phyloP scores from a whole-genome alignment of 2,888 invertebrate species.

The Mesochorus sp. region DNA sequence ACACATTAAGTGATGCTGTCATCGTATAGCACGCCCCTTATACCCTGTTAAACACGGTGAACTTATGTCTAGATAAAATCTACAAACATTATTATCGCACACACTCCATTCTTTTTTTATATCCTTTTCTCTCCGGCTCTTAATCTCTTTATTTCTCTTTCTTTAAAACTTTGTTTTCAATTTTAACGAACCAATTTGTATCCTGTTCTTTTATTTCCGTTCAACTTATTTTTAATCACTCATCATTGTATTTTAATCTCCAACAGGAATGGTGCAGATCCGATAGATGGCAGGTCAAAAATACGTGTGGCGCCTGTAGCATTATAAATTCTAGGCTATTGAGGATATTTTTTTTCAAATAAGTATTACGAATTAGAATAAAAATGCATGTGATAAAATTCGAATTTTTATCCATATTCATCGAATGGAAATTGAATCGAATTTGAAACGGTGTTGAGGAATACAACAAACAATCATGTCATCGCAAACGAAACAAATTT shows the following conservation, averaged over 20 bases:
- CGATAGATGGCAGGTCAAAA: too few species aligned
- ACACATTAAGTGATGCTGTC: slow-evolving; percentile 55
- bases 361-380: too few species aligned
- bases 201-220: background rate
- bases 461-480: too few species aligned
- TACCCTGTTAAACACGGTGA: slow-evolving; percentile 72
- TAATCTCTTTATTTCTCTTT: background rate
- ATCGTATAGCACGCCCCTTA: slow-evolving; percentile 58
- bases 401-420: too few species aligned
- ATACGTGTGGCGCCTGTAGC: too few species aligned
- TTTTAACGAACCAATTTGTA: slow-evolving; percentile 35
- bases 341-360: too few species aligned
- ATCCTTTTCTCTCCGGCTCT: slow-evolving; percentile 20
- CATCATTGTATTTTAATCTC: slow-evolving; percentile 15
- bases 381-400: too few species aligned
- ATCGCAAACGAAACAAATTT: too few species aligned
- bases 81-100: slow-evolving; percentile 63
- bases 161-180: slow-evolving; percentile 4
- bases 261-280: too few species aligned
- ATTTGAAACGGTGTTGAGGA: too few species aligned
- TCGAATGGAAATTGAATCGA: too few species aligned
- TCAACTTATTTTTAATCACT: slow-evolving; percentile 11
- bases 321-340: too few species aligned
- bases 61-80: slow-evolving; percentile 66
- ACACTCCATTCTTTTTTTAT: slow-evolving; percentile 22